Conservation (phyloP, 2,113 vertebrate genomes). For the Gavialis gangeticus region DNA sequence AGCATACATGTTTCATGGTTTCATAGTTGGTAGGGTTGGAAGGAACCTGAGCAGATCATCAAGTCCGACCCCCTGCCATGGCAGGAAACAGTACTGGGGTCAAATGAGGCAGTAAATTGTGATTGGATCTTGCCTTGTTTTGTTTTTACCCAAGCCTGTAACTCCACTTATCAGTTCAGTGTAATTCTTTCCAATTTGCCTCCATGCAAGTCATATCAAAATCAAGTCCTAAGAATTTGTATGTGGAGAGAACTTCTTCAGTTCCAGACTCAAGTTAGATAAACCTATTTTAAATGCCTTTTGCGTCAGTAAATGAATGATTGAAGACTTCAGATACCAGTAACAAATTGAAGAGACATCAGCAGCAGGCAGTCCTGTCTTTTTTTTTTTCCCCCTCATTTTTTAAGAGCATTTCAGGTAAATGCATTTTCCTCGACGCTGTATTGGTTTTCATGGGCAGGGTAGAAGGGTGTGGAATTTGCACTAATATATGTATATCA, state of each 20-base stretch:
- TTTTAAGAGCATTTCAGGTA: background rate
- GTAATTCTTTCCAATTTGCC: background rate
- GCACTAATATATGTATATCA: too few species aligned
- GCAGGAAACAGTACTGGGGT: too few species aligned
- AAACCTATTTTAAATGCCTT: background rate
- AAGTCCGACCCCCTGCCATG: too few species aligned
- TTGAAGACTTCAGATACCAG: background rate
- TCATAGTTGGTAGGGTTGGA: background rate
- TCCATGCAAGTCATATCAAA: background rate
- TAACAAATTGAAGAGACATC: background rate
- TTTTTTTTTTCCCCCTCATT: background rate
- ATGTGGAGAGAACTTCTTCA: background rate
- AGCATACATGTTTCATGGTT: slow-evolving; percentile 17
- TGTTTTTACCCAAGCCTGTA: background rate
- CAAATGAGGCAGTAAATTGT: too few species aligned
- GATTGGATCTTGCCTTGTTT: background rate
- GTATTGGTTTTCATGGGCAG: background rate
- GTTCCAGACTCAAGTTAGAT: background rate
- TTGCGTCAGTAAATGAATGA: background rate
- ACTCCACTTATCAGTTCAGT: background rate
- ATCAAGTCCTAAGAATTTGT: background rate
- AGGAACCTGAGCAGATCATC: too few species aligned
- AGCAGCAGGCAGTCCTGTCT: background rate
- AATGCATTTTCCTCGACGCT: background rate
- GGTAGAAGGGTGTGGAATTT: too few species aligned